Conservation (phyloP, 2,888 invertebrate species). For the Cryptocheilus praepositus region DNA sequence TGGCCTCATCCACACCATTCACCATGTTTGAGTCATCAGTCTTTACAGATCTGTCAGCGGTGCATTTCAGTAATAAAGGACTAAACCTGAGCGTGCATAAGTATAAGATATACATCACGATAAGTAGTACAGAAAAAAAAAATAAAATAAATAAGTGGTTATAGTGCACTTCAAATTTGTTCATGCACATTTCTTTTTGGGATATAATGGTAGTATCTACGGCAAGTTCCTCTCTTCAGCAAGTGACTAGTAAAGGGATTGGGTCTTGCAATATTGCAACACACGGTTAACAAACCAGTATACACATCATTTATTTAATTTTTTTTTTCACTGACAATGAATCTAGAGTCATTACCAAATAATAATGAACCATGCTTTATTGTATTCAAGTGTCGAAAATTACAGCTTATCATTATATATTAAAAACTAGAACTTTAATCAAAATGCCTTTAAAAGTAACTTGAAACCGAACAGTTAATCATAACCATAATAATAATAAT, state of each 20-base stretch:
- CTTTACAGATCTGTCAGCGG: constrained; percentile 84
- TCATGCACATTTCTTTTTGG: constrained; percentile 33
- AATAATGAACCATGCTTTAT: constrained; percentile 64
- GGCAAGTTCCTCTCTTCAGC: not conserved
- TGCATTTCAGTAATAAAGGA: constrained; percentile 73
- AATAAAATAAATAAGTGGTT: not conserved
- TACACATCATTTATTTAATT: constrained; percentile 69
- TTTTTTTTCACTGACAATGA: constrained; percentile 64
- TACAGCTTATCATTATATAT: constrained; percentile 64
- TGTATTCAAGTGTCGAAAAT: constrained; percentile 61
- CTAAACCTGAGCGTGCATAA: constrained; percentile 58
- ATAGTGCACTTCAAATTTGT: constrained; percentile 27
- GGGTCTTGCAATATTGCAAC: constrained; percentile 59
- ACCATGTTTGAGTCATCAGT: constrained; percentile 78
- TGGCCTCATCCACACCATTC: constrained; percentile 70
- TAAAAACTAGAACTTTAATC: constrained; percentile 65
- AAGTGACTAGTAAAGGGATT: constrained; percentile 33
- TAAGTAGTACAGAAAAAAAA: constrained; percentile 15
- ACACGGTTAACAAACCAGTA: constrained; percentile 69
- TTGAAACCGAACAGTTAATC: constrained; percentile 66
- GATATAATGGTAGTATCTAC: not conserved
- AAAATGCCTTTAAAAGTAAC: constrained; percentile 68
- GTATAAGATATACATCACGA: constrained; percentile 42
- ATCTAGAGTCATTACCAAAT: constrained; percentile 66
- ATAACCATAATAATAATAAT: constrained; percentile 52